Evolutionary conservation across 2,888 invertebrate species (phyloP), one percentile per base, ranked within the genome.

Genomic region (Drosophila parthenogenetica): DNA sequence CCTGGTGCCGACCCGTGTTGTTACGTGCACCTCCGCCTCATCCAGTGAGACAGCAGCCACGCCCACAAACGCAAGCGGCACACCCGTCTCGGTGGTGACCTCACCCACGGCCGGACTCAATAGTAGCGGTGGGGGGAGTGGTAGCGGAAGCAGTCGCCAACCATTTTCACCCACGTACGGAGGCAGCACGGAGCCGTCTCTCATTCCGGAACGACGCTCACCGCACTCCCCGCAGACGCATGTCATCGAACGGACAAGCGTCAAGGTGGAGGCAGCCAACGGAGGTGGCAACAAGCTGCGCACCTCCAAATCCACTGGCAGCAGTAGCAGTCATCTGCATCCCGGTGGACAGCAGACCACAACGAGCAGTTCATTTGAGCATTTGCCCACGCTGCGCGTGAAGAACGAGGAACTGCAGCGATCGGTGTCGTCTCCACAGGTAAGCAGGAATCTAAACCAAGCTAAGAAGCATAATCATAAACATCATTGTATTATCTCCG

Each of bases 371-470:
- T 92, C 91, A 37, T 91, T 90, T 74, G 92, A 92, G 75, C 91
- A 92, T 70, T 81, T 91, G 73, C 91, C 93, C 61, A 90, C 91
- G 58, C 79, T 93, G 63, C 92, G 94, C 71, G 93, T 94, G 46
- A 93, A 94, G 80, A 93, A 93, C 49, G 94, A 94, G 71, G 95
- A 95, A 89, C 90, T 95, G 25, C 93, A 94, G 77, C 92, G 95
- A 65, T 94, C 94, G 76, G 93, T 93, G 63, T 95, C 94, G 17
- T 94, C 94, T 61, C 94, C 94, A 64, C 94, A 94, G 93, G 94
- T 94, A 73, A n/a, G 17, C 2, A 8, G 29, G 8, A 1, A 29
- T 2, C 29, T 8, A 5, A 7, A 29, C 29, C 8, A 8, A 29
- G 29, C 29, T 29, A 29, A 8, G 29, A 29, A 29, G 8, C 8